Percentiles rank a stretch among this genome's conserved stretches.
phyloP scores from a whole-genome alignment of 2,113 vertebrate species.

The Tichodroma muraria region DNA sequence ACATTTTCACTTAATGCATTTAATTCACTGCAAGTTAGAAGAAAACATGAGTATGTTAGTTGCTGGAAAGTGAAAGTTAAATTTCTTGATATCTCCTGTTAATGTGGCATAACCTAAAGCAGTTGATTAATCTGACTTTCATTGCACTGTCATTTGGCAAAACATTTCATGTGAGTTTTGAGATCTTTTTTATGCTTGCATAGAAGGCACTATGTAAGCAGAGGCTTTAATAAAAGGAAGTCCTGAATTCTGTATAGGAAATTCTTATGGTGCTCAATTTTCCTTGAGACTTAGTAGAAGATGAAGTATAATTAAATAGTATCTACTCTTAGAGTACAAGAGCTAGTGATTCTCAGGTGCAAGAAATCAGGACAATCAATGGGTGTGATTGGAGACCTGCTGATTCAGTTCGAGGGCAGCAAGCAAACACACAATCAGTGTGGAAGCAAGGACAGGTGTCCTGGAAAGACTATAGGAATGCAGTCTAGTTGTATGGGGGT shows the following conservation, averaged over 20 bases:
- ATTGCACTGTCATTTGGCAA: neutral
- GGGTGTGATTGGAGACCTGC: neutral
- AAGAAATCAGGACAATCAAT: rapidly evolving
- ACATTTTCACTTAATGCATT: neutral
- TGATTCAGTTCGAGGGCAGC: neutral
- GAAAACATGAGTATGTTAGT: neutral
- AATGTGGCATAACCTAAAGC: neutral
- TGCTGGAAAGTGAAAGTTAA: neutral
- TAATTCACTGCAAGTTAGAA: neutral
- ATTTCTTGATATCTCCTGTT: neutral
- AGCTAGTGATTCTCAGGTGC: neutral
- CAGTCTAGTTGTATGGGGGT: neutral
- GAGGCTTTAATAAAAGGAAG: neutral
- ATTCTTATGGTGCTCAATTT: neutral
- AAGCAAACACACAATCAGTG: neutral
- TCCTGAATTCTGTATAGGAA: neutral
- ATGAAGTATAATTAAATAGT: neutral
- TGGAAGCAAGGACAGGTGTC: neutral
- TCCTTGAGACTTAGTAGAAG: neutral
- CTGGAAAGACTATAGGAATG: neutral
- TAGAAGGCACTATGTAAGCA: neutral
- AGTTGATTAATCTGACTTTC: neutral
- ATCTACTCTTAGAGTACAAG: neutral
- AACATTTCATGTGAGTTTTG: neutral
- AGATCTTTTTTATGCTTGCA: neutral